Conservation (phyloP, 1,140 invertebrate genomes). For the Bombus polaris region DNA sequence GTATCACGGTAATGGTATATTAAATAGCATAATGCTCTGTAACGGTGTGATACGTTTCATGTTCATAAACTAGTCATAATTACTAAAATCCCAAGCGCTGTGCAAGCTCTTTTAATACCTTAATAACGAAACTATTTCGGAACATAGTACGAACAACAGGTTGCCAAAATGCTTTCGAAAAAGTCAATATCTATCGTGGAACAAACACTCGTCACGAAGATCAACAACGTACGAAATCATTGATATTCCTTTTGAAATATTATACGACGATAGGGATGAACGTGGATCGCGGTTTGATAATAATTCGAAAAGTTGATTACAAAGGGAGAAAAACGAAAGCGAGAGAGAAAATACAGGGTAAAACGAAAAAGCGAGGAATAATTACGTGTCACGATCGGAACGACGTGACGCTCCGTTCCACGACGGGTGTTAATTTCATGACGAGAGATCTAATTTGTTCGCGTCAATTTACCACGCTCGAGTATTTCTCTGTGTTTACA, state of each 20-base stretch:
- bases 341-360: no score
- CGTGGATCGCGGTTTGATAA: not conserved
- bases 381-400: constrained; percentile 45
- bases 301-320: not conserved
- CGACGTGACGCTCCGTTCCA: not conserved
- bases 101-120: not conserved
- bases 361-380: constrained; percentile 37
- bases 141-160: no score
- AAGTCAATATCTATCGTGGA: no score
- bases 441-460: constrained; percentile 52
- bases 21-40: not conserved
- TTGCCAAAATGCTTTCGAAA: no score
- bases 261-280: not conserved
- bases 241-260: not conserved
- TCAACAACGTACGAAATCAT: not conserved
- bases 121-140: not conserved
- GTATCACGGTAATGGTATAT: not conserved
- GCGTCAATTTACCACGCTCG: constrained; percentile 46
- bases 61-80: not conserved
- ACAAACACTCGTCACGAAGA: not conserved
- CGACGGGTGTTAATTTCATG: constrained; percentile 39
- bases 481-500: constrained; percentile 39
- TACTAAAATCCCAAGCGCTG: not conserved
- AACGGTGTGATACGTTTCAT: not conserved
- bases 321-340: not conserved